Percentiles rank a stretch among this genome's conserved stretches.
Conservation (phyloP, 2,113 vertebrate species). For the Abramis brama region DNA sequence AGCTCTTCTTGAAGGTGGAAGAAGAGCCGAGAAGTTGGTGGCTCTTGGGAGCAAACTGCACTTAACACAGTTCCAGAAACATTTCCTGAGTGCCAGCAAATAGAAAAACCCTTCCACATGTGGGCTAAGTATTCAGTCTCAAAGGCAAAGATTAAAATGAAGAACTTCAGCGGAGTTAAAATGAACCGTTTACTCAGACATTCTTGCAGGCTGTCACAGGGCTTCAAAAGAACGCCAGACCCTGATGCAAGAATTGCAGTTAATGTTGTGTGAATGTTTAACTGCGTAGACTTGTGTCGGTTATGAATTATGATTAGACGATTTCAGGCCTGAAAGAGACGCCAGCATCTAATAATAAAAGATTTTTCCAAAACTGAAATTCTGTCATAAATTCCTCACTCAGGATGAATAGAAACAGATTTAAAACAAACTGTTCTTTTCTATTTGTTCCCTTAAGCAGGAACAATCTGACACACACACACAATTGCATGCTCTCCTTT, state of each 20-base stretch:
- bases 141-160: constrained; percentile 22
- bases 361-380: background rate
- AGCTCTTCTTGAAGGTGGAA: background rate
- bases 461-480: background rate
- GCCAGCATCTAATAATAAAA: background rate
- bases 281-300: background rate
- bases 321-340: background rate
- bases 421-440: background rate
- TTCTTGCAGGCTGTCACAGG: constrained; percentile 4
- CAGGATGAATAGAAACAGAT: background rate
- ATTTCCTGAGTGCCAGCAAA: constrained; percentile 22
- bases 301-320: constrained; percentile 17
- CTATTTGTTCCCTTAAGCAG: background rate
- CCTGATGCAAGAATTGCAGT: constrained; percentile 10
- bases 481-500: background rate
- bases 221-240: background rate
- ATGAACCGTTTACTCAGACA: constrained; percentile 17
- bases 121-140: constrained; percentile 13
- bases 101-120: constrained; percentile 6
- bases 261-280: constrained; percentile 35
- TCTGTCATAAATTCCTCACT: background rate
- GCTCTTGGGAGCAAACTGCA: constrained; percentile 37
- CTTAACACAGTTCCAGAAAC: constrained; percentile 35
- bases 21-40: background rate
- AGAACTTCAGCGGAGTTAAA: background rate